Percentiles rank a stretch among this genome's conserved stretches.
Evolutionary conservation across 2,797 vertebrate genomes (phyloP).

Genomic region (Catostomus latipinnis): DNA sequence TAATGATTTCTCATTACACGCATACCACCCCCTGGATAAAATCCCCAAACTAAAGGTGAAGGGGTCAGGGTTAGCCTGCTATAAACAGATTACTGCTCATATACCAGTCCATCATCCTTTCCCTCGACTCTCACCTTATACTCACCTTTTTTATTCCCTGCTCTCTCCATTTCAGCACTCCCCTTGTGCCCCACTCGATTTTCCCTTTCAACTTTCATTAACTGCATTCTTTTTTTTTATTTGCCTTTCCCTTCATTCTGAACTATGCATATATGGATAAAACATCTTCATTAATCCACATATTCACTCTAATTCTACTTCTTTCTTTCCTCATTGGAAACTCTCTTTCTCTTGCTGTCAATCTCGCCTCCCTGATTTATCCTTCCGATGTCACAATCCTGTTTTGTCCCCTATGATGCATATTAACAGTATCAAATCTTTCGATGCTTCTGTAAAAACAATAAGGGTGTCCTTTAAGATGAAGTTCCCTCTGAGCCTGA

Average conservation of each 20-base stretch:
- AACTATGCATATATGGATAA: slow-evolving; percentile 1
- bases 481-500: background rate
- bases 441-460: background rate
- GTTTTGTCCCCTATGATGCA: background rate
- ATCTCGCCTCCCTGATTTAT: background rate
- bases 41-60: slow-evolving; percentile 42
- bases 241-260: background rate
- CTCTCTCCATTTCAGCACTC: background rate
- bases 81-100: slow-evolving; percentile 42
- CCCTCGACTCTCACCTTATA: slow-evolving; percentile 25
- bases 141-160: slow-evolving; percentile 8
- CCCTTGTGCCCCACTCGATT: background rate
- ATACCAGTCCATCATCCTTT: slow-evolving; percentile 31
- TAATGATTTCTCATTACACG: slow-evolving; percentile 46
- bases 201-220: slow-evolving; percentile 21
- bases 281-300: background rate
- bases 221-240: background rate
- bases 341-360: background rate
- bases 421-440: background rate
- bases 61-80: slow-evolving; percentile 46
- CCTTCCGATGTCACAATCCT: background rate
- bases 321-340: no score
- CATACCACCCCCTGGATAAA: slow-evolving; percentile 41
- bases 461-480: background rate
- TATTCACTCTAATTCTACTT: background rate